phyloP scores from a whole-genome alignment of 2,888 invertebrate species.

The Lepetodrilus schrolli region DNA sequence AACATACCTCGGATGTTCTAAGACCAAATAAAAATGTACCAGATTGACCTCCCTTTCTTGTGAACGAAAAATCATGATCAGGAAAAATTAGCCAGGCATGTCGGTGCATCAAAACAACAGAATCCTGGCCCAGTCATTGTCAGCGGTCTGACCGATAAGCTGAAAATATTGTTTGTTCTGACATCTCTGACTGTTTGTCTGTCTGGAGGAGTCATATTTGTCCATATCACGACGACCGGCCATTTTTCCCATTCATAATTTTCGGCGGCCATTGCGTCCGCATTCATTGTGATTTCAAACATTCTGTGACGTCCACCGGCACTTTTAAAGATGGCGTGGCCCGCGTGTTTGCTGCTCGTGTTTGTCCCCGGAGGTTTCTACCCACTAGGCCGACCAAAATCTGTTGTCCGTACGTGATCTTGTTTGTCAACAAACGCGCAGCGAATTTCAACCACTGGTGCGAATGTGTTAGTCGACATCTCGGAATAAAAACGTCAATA shows the following conservation, averaged over 20 bases:
- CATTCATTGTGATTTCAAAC: background rate
- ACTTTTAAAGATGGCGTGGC: background rate
- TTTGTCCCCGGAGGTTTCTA: background rate
- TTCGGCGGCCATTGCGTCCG: background rate
- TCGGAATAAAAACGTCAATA: background rate
- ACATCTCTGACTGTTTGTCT: background rate
- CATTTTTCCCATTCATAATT: conserved; percentile 5
- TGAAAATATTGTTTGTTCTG: background rate
- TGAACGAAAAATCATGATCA: background rate
- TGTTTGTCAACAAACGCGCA: conserved; percentile 11
- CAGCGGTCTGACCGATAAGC: background rate
- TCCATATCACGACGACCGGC: background rate
- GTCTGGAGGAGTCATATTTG: background rate
- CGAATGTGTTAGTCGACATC: background rate
- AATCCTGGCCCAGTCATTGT: background rate
- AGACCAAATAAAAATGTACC: conserved; percentile 10
- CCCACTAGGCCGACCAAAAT: background rate
- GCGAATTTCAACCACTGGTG: conserved; percentile 7
- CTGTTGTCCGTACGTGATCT: conserved; percentile 5
- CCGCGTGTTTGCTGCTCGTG: background rate
- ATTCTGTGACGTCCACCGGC: background rate
- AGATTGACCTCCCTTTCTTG: background rate
- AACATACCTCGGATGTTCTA: background rate
- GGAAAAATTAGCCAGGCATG: background rate
- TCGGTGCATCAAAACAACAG: background rate